Conservation (phyloP, 35 echinoderm and acorn worm genomes). For the Nesometra sesokonis region DNA sequence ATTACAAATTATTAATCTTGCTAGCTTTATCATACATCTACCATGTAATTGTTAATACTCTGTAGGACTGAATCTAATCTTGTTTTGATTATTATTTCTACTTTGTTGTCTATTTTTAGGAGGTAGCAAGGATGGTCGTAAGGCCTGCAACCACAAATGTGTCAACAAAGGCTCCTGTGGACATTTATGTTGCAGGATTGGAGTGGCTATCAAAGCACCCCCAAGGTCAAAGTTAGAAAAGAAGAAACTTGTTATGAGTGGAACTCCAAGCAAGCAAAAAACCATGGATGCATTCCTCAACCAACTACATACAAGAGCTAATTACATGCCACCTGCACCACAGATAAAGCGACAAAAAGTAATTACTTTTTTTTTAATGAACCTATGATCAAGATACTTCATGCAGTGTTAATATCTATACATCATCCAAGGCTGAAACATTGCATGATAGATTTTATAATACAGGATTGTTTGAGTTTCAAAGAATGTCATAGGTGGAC, state of each 20-base stretch:
- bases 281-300: slow-evolving; percentile 21
- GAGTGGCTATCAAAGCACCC: slow-evolving; percentile 16
- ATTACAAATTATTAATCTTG: no score
- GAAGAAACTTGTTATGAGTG: no score
- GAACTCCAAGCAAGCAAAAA: neutral
- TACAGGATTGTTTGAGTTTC: no score
- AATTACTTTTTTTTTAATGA: no score
- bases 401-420: no score
- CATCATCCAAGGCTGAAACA: no score
- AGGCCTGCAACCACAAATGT: slow-evolving; percentile 59
- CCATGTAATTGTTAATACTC: neutral
- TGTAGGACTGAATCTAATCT: no score
- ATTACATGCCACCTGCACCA: slow-evolving; percentile 22
- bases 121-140: neutral
- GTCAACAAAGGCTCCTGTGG: slow-evolving; percentile 51
- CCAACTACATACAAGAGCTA: slow-evolving; percentile 29
- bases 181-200: slow-evolving; percentile 63
- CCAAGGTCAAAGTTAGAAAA: neutral
- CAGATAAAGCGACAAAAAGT: slow-evolving; percentile 39
- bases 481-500: no score
- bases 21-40: no score
- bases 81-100: no score
- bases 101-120: neutral
- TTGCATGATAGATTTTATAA: no score
- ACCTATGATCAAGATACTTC: no score